phyloP scores from a whole-genome alignment of 2,797 vertebrate genomes.

The Champsocephalus gunnari region DNA sequence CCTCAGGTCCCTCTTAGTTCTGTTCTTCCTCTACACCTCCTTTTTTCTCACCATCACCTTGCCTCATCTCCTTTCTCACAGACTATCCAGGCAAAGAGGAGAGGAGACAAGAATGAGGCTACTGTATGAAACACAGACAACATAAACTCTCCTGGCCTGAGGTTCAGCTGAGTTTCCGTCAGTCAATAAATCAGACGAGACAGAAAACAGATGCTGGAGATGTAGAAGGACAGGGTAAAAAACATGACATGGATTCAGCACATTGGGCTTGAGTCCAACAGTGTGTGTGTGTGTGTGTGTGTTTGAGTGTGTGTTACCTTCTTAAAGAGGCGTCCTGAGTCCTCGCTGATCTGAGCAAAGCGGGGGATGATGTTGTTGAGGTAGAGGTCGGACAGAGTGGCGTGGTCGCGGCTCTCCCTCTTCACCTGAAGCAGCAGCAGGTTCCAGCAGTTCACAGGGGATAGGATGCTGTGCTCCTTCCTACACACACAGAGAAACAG shows the following conservation, averaged over 20 bases:
- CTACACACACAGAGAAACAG: slow-evolving; percentile 66
- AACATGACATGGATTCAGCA: slow-evolving; percentile 26
- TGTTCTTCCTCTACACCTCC: slow-evolving; percentile 13
- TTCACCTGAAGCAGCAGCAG: slow-evolving; percentile 96
- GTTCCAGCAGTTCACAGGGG: slow-evolving; percentile 98
- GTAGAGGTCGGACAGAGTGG: slow-evolving; percentile 99
- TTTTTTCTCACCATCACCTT: not conserved
- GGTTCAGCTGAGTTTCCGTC: slow-evolving; percentile 38
- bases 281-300: not conserved
- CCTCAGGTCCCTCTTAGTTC: not conserved
- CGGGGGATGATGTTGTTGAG: slow-evolving; percentile 99
- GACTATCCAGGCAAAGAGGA: slow-evolving; percentile 33
- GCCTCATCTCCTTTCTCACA: slow-evolving; percentile 13
- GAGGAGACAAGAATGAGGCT: slow-evolving; percentile 39
- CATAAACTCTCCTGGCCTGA: slow-evolving; percentile 37
- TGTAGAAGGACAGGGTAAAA: slow-evolving; percentile 2
- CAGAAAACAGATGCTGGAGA: slow-evolving; percentile 56
- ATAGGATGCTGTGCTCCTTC: slow-evolving; percentile 95
- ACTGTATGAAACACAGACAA: slow-evolving; percentile 42
- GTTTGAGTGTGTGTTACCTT: slow-evolving; percentile 59
- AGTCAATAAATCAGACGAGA: slow-evolving; percentile 58
- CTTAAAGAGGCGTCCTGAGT: slow-evolving; percentile 93
- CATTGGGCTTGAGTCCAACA: slow-evolving; percentile 2
- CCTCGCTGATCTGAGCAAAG: slow-evolving; percentile 97
- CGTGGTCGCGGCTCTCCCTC: slow-evolving; percentile 96